Conservation (phyloP, 2,113 vertebrate genomes). For the Haemorhous mexicanus region DNA sequence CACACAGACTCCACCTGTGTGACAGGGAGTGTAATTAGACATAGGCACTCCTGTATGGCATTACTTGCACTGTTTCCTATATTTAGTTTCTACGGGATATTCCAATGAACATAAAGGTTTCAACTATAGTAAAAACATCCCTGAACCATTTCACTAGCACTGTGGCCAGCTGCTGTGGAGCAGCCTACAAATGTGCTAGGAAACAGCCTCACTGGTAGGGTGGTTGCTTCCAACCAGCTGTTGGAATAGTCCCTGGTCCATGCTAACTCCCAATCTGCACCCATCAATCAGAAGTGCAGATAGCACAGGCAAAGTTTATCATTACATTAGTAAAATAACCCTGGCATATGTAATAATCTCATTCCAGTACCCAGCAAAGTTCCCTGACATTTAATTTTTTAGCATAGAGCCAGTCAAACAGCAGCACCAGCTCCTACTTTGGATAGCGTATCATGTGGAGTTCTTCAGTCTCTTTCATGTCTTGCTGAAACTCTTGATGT, state of each 20-base stretch:
- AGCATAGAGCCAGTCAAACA: neutral
- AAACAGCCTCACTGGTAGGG: neutral
- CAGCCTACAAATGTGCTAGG: rapidly evolving
- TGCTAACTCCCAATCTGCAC: neutral
- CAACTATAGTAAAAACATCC: neutral
- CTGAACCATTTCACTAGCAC: neutral
- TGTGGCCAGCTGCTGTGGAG: neutral
- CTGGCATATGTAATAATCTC: neutral
- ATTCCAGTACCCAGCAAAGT: conserved; percentile 11
- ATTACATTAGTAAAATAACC: neutral
- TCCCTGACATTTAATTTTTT: conserved; percentile 17
- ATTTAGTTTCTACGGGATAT: neutral
- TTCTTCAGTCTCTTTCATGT: neutral
- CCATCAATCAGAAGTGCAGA: neutral
- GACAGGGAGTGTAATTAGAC: neutral
- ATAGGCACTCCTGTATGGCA: neutral
- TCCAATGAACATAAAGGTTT: neutral
- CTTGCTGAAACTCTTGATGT: neutral
- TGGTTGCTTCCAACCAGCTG: neutral
- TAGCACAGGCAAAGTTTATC: neutral
- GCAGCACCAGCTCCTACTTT: neutral
- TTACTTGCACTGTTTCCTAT: neutral
- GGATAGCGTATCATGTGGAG: neutral
- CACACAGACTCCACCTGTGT: neutral
- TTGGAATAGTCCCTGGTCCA: neutral